These are phyloP conservation scores for Ennomos quercinarius DNA, from an alignment of 2,888 invertebrate species.

Conservation along the genomic window DNA sequence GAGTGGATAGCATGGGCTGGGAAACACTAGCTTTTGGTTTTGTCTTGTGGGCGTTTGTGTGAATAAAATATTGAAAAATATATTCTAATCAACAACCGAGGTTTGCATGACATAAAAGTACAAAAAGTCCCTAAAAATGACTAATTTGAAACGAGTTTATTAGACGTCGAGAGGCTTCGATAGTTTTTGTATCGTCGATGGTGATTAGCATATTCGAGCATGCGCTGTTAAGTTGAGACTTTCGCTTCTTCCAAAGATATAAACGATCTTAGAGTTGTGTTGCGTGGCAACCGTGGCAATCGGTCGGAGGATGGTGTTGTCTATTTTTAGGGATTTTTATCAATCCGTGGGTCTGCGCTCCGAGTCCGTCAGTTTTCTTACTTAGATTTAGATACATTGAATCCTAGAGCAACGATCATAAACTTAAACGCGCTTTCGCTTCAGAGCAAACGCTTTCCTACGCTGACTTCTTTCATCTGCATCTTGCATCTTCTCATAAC, in stretches of 20 bases:
- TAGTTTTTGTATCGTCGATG: constrained; percentile 68
- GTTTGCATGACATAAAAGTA: constrained; percentile 61
- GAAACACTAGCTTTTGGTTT: constrained; percentile 80
- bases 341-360: constrained; percentile 57
- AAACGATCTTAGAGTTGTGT: constrained; percentile 49
- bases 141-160: constrained; percentile 53
- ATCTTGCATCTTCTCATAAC: neutral
- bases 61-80: constrained; percentile 43
- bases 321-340: constrained; percentile 51
- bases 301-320: constrained; percentile 84
- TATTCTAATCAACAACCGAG: constrained; percentile 40
- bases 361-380: constrained; percentile 28
- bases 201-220: constrained; percentile 78
- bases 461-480: constrained; percentile 8
- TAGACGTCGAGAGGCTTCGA: constrained; percentile 64
- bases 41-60: constrained; percentile 73
- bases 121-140: constrained; percentile 60
- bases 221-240: constrained; percentile 83
- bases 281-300: constrained; percentile 67
- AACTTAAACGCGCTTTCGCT: constrained; percentile 19
- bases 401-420: constrained; percentile 6
- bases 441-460: constrained; percentile 3
- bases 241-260: constrained; percentile 75
- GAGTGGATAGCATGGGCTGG: constrained; percentile 75
- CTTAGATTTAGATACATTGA: constrained; percentile 8